phyloP scores from a whole-genome alignment of 2,797 vertebrate genomes.

The Sebastes itinus region DNA sequence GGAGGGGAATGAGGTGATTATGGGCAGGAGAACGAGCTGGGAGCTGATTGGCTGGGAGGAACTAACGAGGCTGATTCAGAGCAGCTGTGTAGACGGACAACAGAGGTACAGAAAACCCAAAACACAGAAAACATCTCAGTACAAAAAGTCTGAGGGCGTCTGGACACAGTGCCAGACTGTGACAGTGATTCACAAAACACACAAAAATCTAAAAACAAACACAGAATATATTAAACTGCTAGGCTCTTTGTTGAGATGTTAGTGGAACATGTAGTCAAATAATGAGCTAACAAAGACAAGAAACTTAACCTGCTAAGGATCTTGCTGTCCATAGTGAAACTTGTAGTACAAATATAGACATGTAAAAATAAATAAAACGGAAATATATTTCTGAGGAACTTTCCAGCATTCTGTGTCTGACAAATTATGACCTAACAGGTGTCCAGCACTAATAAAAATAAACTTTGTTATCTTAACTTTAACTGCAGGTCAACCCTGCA shows the following conservation, averaged over 20 bases:
- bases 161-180: neutral
- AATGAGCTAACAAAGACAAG: neutral
- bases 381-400: conserved; percentile 23
- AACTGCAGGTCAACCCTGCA: neutral
- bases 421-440: conserved; percentile 4
- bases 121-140: neutral
- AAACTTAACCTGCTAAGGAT: conserved; percentile 20
- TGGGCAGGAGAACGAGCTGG: no score
- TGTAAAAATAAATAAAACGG: conserved; percentile 61
- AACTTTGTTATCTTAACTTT: neutral
- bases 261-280: neutral
- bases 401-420: conserved; percentile 48
- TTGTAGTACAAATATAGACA: conserved; percentile 18
- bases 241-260: neutral
- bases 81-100: no score
- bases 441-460: conserved; percentile 59
- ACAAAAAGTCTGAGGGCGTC: neutral
- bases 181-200: neutral
- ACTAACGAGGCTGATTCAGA: no score
- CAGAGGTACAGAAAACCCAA: no score
- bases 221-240: neutral
- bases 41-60: no score
- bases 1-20: no score
- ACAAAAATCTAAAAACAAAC: neutral
- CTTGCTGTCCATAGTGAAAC: neutral